Evolutionary conservation across 2,797 vertebrate genomes (phyloP).

Genomic region (Luscinia luscinia): DNA sequence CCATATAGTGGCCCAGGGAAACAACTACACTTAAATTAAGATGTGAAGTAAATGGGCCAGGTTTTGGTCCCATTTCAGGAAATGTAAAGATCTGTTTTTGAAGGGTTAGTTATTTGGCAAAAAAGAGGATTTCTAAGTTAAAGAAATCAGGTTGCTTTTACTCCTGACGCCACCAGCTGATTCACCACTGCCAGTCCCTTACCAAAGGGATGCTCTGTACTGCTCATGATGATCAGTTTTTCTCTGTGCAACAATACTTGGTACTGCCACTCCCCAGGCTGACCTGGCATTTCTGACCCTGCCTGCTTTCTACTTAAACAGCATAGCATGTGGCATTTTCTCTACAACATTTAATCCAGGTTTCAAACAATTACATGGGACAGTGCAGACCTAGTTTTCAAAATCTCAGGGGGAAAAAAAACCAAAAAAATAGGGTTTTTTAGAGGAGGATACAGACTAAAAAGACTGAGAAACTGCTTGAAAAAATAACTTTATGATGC

Average conservation of each 20-base stretch:
- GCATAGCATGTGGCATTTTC: neutral
- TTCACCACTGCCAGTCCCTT: neutral
- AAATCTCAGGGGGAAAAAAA: neutral
- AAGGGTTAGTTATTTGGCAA: neutral
- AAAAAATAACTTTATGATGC: neutral
- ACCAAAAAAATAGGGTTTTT: neutral
- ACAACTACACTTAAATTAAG: neutral
- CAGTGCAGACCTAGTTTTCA: neutral
- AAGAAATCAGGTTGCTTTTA: neutral
- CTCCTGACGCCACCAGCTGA: neutral
- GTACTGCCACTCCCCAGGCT: neutral
- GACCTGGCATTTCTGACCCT: neutral
- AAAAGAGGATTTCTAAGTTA: neutral
- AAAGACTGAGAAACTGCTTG: neutral
- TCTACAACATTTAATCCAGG: neutral
- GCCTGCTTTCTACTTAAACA: neutral
- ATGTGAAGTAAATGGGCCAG: neutral
- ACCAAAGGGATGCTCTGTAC: neutral
- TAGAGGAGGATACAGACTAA: neutral
- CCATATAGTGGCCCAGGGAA: neutral
- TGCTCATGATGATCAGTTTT: neutral
- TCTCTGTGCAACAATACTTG: neutral
- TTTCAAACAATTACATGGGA: neutral
- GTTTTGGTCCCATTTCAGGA: neutral
- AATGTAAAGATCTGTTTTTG: neutral